Evolutionary conservation across 2,888 invertebrate genomes (phyloP).

Genomic region (Netelia virgata): DNA sequence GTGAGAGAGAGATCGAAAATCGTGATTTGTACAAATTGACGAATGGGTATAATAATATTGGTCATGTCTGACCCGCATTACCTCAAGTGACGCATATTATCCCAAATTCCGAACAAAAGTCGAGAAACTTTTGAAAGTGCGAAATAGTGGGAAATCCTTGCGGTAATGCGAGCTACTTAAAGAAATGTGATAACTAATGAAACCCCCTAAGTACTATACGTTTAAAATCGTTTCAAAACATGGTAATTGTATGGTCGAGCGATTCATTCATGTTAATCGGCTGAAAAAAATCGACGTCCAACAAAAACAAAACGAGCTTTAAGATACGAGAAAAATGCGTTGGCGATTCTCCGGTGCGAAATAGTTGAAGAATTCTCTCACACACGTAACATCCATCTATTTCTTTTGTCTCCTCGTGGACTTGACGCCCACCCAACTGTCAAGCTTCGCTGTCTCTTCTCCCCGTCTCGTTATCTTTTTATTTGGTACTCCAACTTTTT

Average conservation of each 20-base stretch:
- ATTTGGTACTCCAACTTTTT: slow-evolving; percentile 71
- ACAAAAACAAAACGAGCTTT: slow-evolving; percentile 11
- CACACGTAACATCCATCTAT: slow-evolving; percentile 61
- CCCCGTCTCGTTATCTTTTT: slow-evolving; percentile 80
- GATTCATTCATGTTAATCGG: background rate
- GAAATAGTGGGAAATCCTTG: no score
- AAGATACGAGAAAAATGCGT: background rate
- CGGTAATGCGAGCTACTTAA: no score
- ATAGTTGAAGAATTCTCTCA: slow-evolving; percentile 69
- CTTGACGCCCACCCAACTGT: slow-evolving; percentile 31
- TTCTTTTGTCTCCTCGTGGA: slow-evolving; percentile 74
- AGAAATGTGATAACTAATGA: no score
- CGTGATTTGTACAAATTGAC: slow-evolving; percentile 70
- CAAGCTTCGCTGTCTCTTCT: slow-evolving; percentile 70
- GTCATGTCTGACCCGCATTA: no score
- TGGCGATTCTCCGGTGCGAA: slow-evolving; percentile 40
- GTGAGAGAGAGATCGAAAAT: slow-evolving; percentile 19
- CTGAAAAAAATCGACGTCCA: slow-evolving; percentile 1
- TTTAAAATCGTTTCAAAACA: background rate
- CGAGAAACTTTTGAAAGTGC: no score
- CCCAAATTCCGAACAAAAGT: no score
- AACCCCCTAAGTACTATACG: background rate
- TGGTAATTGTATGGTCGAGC: background rate
- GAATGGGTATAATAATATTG: slow-evolving; percentile 33
- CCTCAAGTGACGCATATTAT: no score